Conservation (phyloP, 2,888 invertebrate species). For the Herminia tarsipennalis region DNA sequence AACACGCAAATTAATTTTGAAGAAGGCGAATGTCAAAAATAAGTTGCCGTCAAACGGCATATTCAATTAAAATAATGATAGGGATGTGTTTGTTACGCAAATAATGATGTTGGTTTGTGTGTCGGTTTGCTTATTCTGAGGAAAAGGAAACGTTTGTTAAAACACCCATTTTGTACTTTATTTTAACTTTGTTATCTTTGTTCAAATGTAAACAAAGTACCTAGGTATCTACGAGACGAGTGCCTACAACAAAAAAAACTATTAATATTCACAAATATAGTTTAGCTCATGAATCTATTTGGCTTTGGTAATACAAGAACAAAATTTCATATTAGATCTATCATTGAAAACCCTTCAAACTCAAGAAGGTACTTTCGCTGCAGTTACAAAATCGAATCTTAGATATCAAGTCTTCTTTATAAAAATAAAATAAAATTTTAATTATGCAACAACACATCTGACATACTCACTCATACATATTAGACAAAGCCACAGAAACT, state of each 20-base stretch:
- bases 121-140: conserved; percentile 47
- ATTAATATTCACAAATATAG: too few relatives aligned
- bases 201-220: not conserved
- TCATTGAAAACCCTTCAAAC: conserved; percentile 10
- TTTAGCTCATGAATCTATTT: too few relatives aligned
- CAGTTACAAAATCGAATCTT: too few relatives aligned
- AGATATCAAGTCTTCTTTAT: conserved; percentile 20
- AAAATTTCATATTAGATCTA: conserved; percentile 5
- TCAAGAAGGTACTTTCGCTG: conserved; percentile 9
- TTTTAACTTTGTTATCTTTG: conserved; percentile 5
- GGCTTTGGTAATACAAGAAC: conserved; percentile 1
- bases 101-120: conserved; percentile 56
- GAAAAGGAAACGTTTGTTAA: conserved; percentile 27
- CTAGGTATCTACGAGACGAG: too few relatives aligned
- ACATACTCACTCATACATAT: too few relatives aligned
- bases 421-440: conserved; percentile 16
- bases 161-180: conserved; percentile 28
- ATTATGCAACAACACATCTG: not conserved
- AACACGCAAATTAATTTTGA: conserved; percentile 72
- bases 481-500: conserved; percentile 30
- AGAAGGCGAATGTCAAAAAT: conserved; percentile 72
- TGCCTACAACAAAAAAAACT: too few relatives aligned
- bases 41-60: conserved; percentile 67
- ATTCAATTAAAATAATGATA: conserved; percentile 70
- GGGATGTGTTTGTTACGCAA: conserved; percentile 55